phyloP scores from a whole-genome alignment of 2,113 vertebrate species.

The Solea senegalensis region DNA sequence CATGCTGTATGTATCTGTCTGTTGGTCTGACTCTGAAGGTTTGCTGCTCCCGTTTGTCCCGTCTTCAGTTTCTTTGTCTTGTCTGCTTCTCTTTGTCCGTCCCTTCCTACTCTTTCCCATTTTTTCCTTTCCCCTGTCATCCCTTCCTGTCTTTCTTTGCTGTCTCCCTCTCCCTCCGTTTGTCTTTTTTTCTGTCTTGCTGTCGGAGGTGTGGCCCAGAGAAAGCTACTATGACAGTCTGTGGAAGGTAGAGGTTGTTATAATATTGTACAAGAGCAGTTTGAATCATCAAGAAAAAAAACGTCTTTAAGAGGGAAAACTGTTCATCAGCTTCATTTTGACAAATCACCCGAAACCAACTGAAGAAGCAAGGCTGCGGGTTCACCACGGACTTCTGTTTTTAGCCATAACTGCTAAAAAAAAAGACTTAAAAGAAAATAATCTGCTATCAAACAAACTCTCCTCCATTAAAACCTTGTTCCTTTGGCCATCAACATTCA shows the following conservation, averaged over 20 bases:
- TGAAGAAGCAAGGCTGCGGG: constrained; percentile 35
- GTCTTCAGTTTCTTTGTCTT: constrained; percentile 60
- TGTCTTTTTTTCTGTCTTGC: constrained; percentile 72
- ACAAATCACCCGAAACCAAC: constrained; percentile 43
- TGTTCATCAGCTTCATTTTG: constrained; percentile 44
- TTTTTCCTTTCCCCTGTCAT: constrained; percentile 17
- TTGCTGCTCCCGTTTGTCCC: constrained; percentile 34
- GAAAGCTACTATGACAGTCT: constrained; percentile 79
- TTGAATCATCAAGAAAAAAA: constrained; percentile 9
- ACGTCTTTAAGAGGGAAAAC: constrained; percentile 18
- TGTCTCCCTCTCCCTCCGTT: constrained; percentile 38
- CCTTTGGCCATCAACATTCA: constrained; percentile 6
- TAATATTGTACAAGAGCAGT: constrained; percentile 30
- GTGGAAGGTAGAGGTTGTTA: constrained; percentile 79
- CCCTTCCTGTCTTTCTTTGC: constrained; percentile 36
- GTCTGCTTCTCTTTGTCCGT: constrained; percentile 55
- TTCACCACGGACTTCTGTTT: constrained; percentile 70
- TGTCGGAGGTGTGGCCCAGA: constrained; percentile 79
- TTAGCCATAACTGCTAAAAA: constrained; percentile 18
- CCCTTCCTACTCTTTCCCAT: constrained; percentile 1
- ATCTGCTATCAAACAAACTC: background rate
- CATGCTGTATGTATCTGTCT: constrained; percentile 21
- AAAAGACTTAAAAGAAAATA: constrained; percentile 5
- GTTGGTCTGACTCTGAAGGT: constrained; percentile 24
- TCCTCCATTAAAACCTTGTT: background rate